Base-by-base conservation (phyloP, 2,113 vertebrate species). In the Rhegmatorhina hoffmannsi region DNA sequence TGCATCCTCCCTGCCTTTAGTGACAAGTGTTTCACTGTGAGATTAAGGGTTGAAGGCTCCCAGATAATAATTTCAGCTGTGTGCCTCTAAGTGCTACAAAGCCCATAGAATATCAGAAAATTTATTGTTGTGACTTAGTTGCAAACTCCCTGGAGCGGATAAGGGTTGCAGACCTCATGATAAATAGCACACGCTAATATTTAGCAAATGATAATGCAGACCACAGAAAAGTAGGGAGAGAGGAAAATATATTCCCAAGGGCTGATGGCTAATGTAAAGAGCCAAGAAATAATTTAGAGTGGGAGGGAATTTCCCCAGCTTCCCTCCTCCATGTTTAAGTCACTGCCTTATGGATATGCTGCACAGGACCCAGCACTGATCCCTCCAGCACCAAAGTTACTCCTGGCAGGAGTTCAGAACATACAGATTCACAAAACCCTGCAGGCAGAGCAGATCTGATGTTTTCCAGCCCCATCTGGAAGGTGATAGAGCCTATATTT, bases 191-290 rank as follows among this genome's bases (percentile, higher is more conserved):
- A 13, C 5, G 10, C 88, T 96, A 84, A 75, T 86, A 94, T 94
- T 93, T 90, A 96, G 59, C 72, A 93, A 96, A 94, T 75, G 92
- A 96, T 95, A 96, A 78, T 70, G 56, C 68, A 95, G 69, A 90
- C 90, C 85, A 40, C 92, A 90, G 90, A 80, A 93, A 88, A 94
- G 20, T 49, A 38, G 1, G 5, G 43, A 55, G 38, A 80, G 56
- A 92, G 40, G 79, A 93, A 89, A 90, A 90, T 64, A 60, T 63
- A 96, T 81, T 96, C 94, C 94, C 95, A 44, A 84, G 52, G 76
- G 83, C 68, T 95, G 83, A 75, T 58, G 95, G 84, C 47, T 81
- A 90, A 81, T 68, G 49, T 43, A 90, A 84, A 92, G 75, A 86
- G 93, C 88, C 87, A 94, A 95, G 79, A 90, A 94, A 84, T 17